Evolutionary conservation across 1,140 invertebrate genomes (phyloP).

Genomic region (Apis mellifera): DNA sequence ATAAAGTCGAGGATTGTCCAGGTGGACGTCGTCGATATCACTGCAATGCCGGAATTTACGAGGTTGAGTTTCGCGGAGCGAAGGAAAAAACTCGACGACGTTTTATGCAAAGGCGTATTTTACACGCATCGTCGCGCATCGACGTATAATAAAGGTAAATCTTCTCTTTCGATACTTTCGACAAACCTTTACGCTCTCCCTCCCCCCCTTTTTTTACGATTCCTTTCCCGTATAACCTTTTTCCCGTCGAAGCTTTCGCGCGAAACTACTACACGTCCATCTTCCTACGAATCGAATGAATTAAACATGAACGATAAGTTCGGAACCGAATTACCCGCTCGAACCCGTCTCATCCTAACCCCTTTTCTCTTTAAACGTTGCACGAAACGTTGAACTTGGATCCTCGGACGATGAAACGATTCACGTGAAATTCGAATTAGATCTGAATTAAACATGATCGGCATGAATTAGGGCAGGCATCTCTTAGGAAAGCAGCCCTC

Average conservation of each 20-base stretch:
- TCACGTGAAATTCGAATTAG: constrained; percentile 46
- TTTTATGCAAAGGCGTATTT: constrained; percentile 41
- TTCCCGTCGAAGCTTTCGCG: constrained; percentile 1
- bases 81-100: constrained; percentile 23
- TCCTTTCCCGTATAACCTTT: background rate
- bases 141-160: constrained; percentile 35
- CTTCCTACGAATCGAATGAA: constrained; percentile 35
- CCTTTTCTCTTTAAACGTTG: background rate
- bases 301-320: constrained; percentile 65
- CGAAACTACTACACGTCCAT: constrained; percentile 1
- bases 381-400: constrained; percentile 5
- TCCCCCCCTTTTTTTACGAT: background rate
- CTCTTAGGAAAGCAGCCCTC: background rate
- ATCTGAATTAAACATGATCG: constrained; percentile 63
- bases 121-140: constrained; percentile 29
- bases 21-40: constrained; percentile 43
- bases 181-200: background rate
- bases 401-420: constrained; percentile 39
- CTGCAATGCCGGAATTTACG: constrained; percentile 39
- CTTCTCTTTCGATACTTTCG: background rate
- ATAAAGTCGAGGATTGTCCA: constrained; percentile 39
- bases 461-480: constrained; percentile 45
- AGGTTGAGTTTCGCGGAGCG: constrained; percentile 15
- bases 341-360: background rate
- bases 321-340: constrained; percentile 51